phyloP scores from a whole-genome alignment of 2,888 invertebrate species.

The Heteromurus nitidus region DNA sequence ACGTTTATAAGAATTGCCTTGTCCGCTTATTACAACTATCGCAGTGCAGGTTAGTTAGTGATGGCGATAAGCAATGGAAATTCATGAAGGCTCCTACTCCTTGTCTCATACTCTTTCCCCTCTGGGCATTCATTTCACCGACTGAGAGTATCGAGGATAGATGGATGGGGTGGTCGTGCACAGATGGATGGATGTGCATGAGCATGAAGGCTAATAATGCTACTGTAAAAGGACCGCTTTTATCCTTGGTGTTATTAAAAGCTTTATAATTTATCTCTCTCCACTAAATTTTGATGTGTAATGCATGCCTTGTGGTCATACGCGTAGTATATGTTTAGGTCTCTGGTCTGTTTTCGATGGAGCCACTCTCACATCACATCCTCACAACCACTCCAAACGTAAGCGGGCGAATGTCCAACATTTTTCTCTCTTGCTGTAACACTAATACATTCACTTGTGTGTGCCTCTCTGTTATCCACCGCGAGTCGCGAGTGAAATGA shows the following conservation, averaged over 20 bases:
- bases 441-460: neutral
- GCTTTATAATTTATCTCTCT: constrained; percentile 64
- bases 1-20: too few relatives aligned
- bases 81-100: too few relatives aligned
- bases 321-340: too few relatives aligned
- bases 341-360: too few relatives aligned
- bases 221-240: constrained; percentile 56
- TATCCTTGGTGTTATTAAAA: constrained; percentile 61
- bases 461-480: too few relatives aligned
- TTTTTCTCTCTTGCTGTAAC: neutral
- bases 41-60: too few relatives aligned
- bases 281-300: constrained; percentile 62
- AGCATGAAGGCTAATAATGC: constrained; percentile 50
- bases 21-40: too few relatives aligned
- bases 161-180: constrained; percentile 44
- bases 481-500: too few relatives aligned
- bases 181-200: constrained; percentile 32
- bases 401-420: constrained; percentile 41
- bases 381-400: neutral
- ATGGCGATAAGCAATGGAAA: too few relatives aligned
- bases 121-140: constrained; percentile 44
- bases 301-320: constrained; percentile 64
- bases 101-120: constrained; percentile 32
- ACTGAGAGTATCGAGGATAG: constrained; percentile 33
- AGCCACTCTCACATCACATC: neutral